Evolutionary conservation across 2,888 invertebrate species (phyloP), one percentile per base, ranked within the genome.

Genomic region (Melanotus villosus): DNA sequence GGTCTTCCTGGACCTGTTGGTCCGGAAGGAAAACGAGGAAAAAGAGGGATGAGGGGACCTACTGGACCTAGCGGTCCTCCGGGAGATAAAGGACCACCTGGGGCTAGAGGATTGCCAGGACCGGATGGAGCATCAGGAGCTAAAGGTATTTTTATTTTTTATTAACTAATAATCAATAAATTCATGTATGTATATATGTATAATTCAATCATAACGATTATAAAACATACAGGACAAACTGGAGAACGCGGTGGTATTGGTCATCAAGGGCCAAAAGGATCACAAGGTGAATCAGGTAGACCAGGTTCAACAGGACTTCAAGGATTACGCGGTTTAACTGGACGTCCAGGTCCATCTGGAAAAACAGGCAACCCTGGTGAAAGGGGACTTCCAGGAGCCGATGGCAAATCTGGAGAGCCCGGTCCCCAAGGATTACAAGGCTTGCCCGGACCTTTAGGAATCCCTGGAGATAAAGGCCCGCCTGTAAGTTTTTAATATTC

Each of bases 351-450:
- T 19, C 85, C 90, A 4, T 84, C 89, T 6, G 93, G 93, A 0
- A 92, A 92, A 83, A 83, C 89, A 6, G 93, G 93, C 2, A 88
- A 88, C 62, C 87, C 90, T 43, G 93, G 93, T 19, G 92, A 93
- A 80, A 87, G 92, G 70, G 93, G 93, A 45, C 86, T 91, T 78
- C 90, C 92, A 47, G 96, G 96, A 7, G 92, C 93, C 65, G 95
- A 96, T 84, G 96, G 96, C 4, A 92, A 93, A 80, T 89, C 93
- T 10, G 96, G 96, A 19, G 95, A 94, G 79, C 91, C 91, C 78
- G 96, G 96, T 43, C 86, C 89, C 10, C 91, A 91, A 80, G 96
- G 96, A 12, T 85, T 92, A 16, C 92, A 93, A 85, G 96, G 96
- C 30, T 85, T 92, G 14, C 93, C 92, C 47, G 95, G 95, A 50